Evolutionary conservation across 2,888 invertebrate genomes (phyloP).

Genomic region (Elmis aenea): DNA sequence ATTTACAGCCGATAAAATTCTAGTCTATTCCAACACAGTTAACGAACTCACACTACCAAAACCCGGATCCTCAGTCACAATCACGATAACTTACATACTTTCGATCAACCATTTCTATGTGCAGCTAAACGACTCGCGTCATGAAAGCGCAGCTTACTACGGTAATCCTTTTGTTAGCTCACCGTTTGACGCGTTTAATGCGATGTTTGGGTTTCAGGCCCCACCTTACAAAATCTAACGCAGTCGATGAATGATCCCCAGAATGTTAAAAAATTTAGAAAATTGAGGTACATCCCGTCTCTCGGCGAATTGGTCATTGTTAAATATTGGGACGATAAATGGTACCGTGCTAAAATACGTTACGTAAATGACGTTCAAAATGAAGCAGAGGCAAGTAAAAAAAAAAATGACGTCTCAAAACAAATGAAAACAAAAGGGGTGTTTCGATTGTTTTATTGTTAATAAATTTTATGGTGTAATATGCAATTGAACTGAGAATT

Average conservation of each 20-base stretch:
- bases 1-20: slow-evolving; percentile 7
- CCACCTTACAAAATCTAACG: slow-evolving; percentile 3
- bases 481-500: too few species aligned
- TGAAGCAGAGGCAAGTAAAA: slow-evolving; percentile 1
- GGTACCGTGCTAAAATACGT: slow-evolving; percentile 14
- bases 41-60: slow-evolving; percentile 1
- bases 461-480: too few species aligned
- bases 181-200: not conserved
- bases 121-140: too few species aligned
- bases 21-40: slow-evolving; percentile 6
- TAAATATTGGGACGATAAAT: slow-evolving; percentile 9
- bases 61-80: too few species aligned
- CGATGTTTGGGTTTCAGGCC: slow-evolving; percentile 3
- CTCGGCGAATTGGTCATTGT: slow-evolving; percentile 10
- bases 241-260: slow-evolving; percentile 9
- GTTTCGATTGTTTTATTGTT: too few species aligned
- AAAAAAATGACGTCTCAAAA: too few species aligned
- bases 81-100: too few species aligned
- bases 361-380: slow-evolving; percentile 4
- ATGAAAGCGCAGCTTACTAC: too few species aligned
- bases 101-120: too few species aligned
- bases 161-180: too few species aligned
- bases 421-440: too few species aligned
- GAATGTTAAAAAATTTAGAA: slow-evolving; percentile 4
- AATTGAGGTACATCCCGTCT: slow-evolving; percentile 4